Evolutionary conservation across 2,797 vertebrate species (phyloP).

Genomic region (Ctenopoma kingsleyae): DNA sequence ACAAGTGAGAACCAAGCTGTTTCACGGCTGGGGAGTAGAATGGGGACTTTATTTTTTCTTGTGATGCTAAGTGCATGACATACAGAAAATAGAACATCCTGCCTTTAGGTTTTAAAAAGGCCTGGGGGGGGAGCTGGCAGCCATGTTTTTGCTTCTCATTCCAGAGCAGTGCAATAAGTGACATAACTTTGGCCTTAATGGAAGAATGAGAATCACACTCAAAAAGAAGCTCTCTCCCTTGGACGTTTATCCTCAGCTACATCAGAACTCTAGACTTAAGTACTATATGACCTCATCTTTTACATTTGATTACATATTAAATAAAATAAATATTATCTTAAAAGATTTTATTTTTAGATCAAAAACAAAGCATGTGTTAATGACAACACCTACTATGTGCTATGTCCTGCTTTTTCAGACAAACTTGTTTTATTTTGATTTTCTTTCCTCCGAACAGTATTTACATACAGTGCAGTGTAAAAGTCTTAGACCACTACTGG

Average conservation of each 20-base stretch:
- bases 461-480: background rate
- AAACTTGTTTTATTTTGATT: conserved; percentile 27
- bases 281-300: conserved; percentile 7
- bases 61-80: conserved; percentile 57
- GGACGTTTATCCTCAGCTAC: conserved; percentile 33
- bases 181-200: conserved; percentile 58
- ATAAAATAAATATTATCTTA: conserved; percentile 41
- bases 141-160: conserved; percentile 78
- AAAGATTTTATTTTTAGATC: conserved; percentile 24
- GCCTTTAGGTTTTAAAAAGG: conserved; percentile 42
- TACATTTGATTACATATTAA: conserved; percentile 11
- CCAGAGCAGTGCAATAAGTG: conserved; percentile 75
- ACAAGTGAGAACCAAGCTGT: conserved; percentile 55
- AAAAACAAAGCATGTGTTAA: conserved; percentile 54
- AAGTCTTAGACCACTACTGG: too few relatives aligned
- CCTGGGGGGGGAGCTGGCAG: conserved; percentile 59
- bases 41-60: conserved; percentile 37
- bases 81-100: conserved; percentile 53
- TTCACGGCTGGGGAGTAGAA: conserved; percentile 30
- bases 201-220: conserved; percentile 47
- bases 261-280: conserved; percentile 28
- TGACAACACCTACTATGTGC: conserved; percentile 13
- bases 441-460: conserved; percentile 17
- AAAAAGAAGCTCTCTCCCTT: conserved; percentile 40
- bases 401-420: conserved; percentile 14